Evolutionary conservation across 2,797 vertebrate species (phyloP).

Genomic region (Gephyroberyx darwinii): DNA sequence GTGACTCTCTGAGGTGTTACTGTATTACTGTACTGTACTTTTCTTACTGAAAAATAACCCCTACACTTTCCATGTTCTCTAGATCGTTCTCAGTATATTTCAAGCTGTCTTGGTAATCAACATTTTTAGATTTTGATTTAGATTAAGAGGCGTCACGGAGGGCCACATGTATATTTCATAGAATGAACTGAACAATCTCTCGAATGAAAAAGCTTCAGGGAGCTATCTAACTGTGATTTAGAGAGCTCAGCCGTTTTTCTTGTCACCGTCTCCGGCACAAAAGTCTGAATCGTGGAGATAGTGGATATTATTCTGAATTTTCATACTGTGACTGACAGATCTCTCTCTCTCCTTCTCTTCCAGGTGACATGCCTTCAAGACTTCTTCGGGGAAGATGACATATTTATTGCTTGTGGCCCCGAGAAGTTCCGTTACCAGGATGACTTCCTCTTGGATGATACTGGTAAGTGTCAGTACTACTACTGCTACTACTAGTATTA

Average conservation of each 20-base stretch:
- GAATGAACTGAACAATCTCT: background rate
- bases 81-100: background rate
- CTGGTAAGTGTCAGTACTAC: slow-evolving; percentile 78
- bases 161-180: background rate
- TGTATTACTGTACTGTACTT: background rate
- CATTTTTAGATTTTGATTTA: background rate
- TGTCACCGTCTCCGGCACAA: background rate
- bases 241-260: background rate
- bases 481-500: too few species aligned
- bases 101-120: background rate
- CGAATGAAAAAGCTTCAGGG: background rate
- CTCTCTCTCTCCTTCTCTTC: slow-evolving; percentile 46
- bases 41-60: background rate
- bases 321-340: slow-evolving; percentile 3
- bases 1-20: background rate
- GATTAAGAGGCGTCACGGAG: background rate
- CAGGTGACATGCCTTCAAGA: slow-evolving; percentile 96
- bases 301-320: background rate
- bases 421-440: slow-evolving; percentile 99
- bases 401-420: slow-evolving; percentile 98
- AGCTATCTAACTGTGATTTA: background rate
- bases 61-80: background rate
- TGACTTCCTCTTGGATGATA: slow-evolving; percentile 98
- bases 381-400: slow-evolving; percentile 98
- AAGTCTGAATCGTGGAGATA: background rate